phyloP scores from a whole-genome alignment of 2,113 vertebrate genomes.

The Cyanistes caeruleus region DNA sequence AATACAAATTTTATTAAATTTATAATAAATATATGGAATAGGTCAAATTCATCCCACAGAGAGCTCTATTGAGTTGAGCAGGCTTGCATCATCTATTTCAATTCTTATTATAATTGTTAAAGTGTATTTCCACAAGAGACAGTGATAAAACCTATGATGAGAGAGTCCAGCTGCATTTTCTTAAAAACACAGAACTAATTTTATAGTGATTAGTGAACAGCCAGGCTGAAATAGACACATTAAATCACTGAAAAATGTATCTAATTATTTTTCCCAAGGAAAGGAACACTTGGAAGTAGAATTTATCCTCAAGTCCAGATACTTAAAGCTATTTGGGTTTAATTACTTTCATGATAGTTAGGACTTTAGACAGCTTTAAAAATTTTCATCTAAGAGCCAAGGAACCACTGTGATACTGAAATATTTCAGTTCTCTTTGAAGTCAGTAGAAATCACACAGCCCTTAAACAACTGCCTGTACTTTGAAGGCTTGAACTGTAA shows the following conservation, averaged over 20 bases:
- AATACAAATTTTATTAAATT: not conserved
- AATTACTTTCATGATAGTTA: not conserved
- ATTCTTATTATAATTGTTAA: not conserved
- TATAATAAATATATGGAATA: not conserved
- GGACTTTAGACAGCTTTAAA: not conserved
- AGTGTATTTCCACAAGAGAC: not conserved
- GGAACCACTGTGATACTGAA: not conserved
- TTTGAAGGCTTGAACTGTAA: not conserved
- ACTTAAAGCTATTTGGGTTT: not conserved
- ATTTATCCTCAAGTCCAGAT: not conserved
- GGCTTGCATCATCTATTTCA: not conserved
- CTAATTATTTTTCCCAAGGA: not conserved
- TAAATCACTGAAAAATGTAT: not conserved
- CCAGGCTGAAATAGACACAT: not conserved
- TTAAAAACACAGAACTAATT: not conserved
- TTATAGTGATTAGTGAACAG: not conserved
- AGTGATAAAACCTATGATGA: not conserved
- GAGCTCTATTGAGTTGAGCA: not conserved
- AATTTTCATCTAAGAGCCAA: not conserved
- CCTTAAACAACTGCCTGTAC: not conserved
- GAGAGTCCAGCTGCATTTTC: not conserved
- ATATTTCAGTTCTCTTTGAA: not conserved
- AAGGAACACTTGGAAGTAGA: not conserved
- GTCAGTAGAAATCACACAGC: not conserved
- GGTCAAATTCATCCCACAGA: not conserved